phyloP scores from a whole-genome alignment of 2,797 vertebrate genomes.

The Coluber constrictor region DNA sequence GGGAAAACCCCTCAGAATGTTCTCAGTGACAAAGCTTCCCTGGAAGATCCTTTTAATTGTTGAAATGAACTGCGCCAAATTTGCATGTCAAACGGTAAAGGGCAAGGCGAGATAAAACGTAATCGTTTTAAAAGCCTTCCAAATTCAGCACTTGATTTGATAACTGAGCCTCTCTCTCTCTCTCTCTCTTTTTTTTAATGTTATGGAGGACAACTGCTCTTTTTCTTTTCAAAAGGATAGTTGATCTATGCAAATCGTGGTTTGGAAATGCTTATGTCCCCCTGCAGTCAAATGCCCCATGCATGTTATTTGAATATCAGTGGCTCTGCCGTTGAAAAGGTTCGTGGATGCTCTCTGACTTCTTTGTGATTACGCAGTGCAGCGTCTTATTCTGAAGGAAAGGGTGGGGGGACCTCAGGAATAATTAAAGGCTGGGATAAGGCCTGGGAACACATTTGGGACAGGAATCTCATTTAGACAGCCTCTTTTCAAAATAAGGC shows the following conservation, averaged over 20 bases:
- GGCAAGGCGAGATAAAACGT: constrained; percentile 86
- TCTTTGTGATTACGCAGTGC: constrained; percentile 99
- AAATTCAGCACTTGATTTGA: constrained; percentile 90
- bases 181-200: constrained; percentile 69
- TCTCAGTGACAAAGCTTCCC: constrained; percentile 90
- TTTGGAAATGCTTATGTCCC: constrained; percentile 88
- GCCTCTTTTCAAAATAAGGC: constrained; percentile 84
- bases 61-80: constrained; percentile 98
- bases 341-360: constrained; percentile 98
- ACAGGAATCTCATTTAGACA: constrained; percentile 91
- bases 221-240: constrained; percentile 81
- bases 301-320: constrained; percentile 99
- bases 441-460: constrained; percentile 94
- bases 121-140: constrained; percentile 81
- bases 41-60: constrained; percentile 99
- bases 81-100: constrained; percentile 97
- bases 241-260: constrained; percentile 95
- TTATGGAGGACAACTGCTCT: constrained; percentile 87
- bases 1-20: constrained; percentile 82
- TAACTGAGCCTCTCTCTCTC: constrained; percentile 73
- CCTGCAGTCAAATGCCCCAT: constrained; percentile 90
- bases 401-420: constrained; percentile 72
- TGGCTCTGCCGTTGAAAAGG: constrained; percentile 94
- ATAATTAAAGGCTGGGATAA: constrained; percentile 95
- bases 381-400: constrained; percentile 95